phyloP scores from a whole-genome alignment of 92 coral and sea anemone genomes.

The Paramuricea clavata region DNA sequence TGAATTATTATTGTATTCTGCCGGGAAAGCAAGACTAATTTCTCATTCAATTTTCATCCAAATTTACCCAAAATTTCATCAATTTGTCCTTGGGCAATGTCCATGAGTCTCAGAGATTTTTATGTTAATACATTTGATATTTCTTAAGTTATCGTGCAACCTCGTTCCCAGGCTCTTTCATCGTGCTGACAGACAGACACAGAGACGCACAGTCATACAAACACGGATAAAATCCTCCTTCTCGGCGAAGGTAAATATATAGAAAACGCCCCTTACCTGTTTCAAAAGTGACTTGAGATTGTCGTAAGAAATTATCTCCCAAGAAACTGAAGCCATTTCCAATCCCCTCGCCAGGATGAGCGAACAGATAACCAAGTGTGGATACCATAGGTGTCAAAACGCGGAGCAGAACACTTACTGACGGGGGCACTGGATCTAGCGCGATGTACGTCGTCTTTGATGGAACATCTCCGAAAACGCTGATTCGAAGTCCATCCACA shows the following conservation, averaged over 20 bases:
- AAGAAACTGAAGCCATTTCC: slow-evolving; percentile 77
- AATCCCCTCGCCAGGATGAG: slow-evolving; percentile 42
- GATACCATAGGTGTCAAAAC: slow-evolving; percentile 80
- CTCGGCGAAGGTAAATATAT: background rate
- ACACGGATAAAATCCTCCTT: too few species aligned
- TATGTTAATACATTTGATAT: too few species aligned
- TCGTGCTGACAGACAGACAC: too few species aligned
- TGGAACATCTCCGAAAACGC: slow-evolving; percentile 64
- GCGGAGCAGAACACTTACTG: slow-evolving; percentile 67
- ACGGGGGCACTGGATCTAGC: slow-evolving; percentile 69
- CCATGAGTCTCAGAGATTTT: too few species aligned
- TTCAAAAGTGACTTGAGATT: slow-evolving; percentile 76
- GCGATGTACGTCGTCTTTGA: slow-evolving; percentile 75
- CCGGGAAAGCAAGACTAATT: too few species aligned
- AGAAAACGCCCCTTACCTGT: slow-evolving; percentile 65
- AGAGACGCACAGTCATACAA: too few species aligned
- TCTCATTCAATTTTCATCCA: too few species aligned
- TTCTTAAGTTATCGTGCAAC: too few species aligned
- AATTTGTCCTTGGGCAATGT: too few species aligned
- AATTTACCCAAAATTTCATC: too few species aligned
- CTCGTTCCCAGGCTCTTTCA: too few species aligned
- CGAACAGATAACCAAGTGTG: slow-evolving; percentile 80
- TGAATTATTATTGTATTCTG: too few species aligned
- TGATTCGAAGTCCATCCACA: slow-evolving; percentile 52
- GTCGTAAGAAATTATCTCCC: slow-evolving; percentile 79